phyloP scores from a whole-genome alignment of 2,797 vertebrate species.

The Rhodeus uyekii region DNA sequence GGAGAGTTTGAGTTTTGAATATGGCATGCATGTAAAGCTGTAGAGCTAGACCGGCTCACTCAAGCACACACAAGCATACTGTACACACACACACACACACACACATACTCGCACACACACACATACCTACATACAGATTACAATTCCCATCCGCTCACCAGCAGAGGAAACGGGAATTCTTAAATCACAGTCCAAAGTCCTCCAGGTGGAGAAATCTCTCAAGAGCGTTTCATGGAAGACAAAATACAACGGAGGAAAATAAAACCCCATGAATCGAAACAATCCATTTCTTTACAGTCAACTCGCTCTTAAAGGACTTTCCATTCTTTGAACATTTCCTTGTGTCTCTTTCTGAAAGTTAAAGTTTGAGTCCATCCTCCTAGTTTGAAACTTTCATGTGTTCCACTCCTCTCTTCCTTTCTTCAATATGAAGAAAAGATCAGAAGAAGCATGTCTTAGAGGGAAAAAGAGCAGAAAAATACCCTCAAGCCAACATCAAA shows the following conservation, averaged over 20 bases:
- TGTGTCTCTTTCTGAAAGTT: neutral
- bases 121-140: neutral
- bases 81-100: conserved; percentile 32
- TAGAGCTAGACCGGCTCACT: conserved; percentile 68
- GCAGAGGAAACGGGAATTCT: conserved; percentile 26
- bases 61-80: conserved; percentile 44
- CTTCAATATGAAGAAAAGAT: conserved; percentile 65
- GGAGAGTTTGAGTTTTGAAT: conserved; percentile 69
- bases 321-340: conserved; percentile 23
- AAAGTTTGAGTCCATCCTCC: conserved; percentile 13
- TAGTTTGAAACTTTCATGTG: conserved; percentile 21
- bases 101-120: neutral
- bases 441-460: conserved; percentile 44
- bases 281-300: conserved; percentile 31
- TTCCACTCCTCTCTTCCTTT: conserved; percentile 48
- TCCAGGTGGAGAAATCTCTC: conserved; percentile 62
- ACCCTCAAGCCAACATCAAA: conserved; percentile 48
- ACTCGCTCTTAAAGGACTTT: conserved; percentile 9
- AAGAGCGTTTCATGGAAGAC: conserved; percentile 76
- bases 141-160: conserved; percentile 46
- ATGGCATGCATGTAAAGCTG: conserved; percentile 78
- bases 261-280: conserved; percentile 51
- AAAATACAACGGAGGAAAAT: conserved; percentile 72
- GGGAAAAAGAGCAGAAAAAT: conserved; percentile 25
- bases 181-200: conserved; percentile 51